Base-by-base conservation (phyloP, 2,888 invertebrate genomes). In the Gryllus longicercus region DNA sequence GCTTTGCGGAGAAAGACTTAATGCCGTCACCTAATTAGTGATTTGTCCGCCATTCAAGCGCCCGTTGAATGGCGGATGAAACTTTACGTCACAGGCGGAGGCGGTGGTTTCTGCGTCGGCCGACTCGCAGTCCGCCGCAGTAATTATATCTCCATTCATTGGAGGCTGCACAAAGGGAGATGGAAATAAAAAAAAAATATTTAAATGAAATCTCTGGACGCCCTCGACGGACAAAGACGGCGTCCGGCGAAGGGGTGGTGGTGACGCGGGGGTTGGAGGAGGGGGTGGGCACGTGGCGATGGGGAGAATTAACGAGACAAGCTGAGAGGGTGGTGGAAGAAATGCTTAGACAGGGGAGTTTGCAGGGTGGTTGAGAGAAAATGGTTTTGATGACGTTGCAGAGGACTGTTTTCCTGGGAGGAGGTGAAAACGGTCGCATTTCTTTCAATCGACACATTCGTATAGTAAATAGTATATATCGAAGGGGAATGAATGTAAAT, bases 31-130 rank as follows among this genome's bases (percentile, higher is more conserved):
- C 63, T 18, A 63, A 63, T 63, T 63, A 63, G 63, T 63, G 63
- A 63, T 63, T 63, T 63, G 63, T 63, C 63, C 63, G 63, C 63
- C 63, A 63, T 63, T 63, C 63, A 63, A 18, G 63, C 63, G 63
- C 1, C 63, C 16, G 63, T 63, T n/a, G 63, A 18, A 14, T 63
- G 16, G n/a, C 63, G n/a, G 63, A 38, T 38, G 38, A 38, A 38
- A 38, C 38, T 38, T 38, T 38, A 38, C 38, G 38, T 38, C 38
- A 38, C 38, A 38, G 38, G 38, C 38, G 38, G 38, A 38, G 38
- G 38, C 38, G 8, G 38, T 38, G 38, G 38, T 38, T 38, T 38
- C 38, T 63, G 63, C 63, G 63, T 11, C 63, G 63, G 63, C n/a
- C 63, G 63, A 5, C 63, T 63, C 63, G n/a, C 63, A 63, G 63